phyloP scores from a whole-genome alignment of 2,797 vertebrate genomes.

The Channa striata region DNA sequence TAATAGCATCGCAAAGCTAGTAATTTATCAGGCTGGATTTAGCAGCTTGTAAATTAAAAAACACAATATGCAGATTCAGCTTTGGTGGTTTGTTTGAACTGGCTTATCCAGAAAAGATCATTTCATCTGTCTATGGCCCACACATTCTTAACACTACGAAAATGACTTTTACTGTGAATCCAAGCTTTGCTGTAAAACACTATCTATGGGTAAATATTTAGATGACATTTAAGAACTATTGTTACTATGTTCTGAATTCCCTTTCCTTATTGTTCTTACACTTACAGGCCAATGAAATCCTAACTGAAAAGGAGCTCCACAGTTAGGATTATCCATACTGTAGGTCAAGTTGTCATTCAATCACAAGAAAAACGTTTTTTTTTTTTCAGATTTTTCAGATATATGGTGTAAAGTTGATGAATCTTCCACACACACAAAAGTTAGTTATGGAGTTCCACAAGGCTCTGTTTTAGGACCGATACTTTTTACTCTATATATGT shows the following conservation, averaged over 20 bases:
- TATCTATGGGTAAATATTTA: no score
- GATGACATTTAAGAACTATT: not conserved
- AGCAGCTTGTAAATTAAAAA: conserved; percentile 44
- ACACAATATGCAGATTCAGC: conserved; percentile 46
- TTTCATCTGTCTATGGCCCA: conserved; percentile 29
- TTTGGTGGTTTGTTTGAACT: conserved; percentile 41
- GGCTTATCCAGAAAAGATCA: conserved; percentile 24
- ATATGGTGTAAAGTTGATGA: not conserved
- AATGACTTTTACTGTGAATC: no score
- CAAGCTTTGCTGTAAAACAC: no score
- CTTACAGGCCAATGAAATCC: not conserved
- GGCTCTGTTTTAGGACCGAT: no score
- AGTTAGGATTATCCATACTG: not conserved
- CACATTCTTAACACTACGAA: no score
- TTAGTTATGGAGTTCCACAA: no score
- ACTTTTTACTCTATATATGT: no score
- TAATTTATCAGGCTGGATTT: conserved; percentile 56
- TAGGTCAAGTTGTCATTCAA: not conserved
- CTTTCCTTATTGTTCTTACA: not conserved
- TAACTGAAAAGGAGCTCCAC: not conserved
- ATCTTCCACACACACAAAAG: no score
- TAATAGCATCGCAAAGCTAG: conserved; percentile 18
- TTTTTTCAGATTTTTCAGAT: not conserved
- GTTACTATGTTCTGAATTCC: not conserved
- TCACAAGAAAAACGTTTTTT: not conserved